These are phyloP conservation scores for Esox masquinongy DNA, from an alignment of 2,797 vertebrate genomes.

Conservation along the genomic window DNA sequence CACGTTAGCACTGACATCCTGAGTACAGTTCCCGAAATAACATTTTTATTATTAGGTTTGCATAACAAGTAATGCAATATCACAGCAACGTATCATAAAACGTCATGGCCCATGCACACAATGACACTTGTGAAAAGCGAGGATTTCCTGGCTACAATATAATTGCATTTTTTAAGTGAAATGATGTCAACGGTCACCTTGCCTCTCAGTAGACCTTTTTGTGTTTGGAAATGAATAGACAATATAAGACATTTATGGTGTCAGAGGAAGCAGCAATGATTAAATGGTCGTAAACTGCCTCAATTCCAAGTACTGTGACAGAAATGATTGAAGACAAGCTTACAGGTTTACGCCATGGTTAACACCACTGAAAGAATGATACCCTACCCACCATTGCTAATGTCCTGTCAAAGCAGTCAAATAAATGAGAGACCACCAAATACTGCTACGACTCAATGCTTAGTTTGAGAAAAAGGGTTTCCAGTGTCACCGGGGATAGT, in stretches of 20 bases:
- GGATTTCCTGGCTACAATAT: neutral
- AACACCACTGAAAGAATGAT: slow-evolving; percentile 2
- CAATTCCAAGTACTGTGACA: neutral
- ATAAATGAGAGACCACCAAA: slow-evolving; percentile 41
- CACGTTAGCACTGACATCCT: neutral
- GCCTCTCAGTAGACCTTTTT: neutral
- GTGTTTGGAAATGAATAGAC: neutral
- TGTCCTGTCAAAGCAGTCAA: slow-evolving; percentile 39
- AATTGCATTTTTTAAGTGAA: neutral
- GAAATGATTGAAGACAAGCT: neutral
- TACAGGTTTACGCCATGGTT: neutral
- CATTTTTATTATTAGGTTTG: neutral
- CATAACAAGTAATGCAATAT: neutral
- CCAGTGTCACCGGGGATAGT: slow-evolving; percentile 32
- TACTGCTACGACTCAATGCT: neutral
- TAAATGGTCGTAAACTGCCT: slow-evolving; percentile 31
- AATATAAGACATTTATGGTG: neutral
- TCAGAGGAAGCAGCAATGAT: slow-evolving; percentile 6
- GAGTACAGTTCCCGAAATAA: neutral
- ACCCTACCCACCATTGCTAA: slow-evolving; percentile 37
- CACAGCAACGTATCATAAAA: neutral
- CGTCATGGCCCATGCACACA: neutral
- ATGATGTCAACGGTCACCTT: neutral
- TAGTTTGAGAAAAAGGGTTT: slow-evolving; percentile 29
- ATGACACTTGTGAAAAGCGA: neutral